A percentile compares a stretch with the other conserved stretches of the same genome.
Conservation (phyloP, 2,113 vertebrate genomes). For the Zootoca vivipara region DNA sequence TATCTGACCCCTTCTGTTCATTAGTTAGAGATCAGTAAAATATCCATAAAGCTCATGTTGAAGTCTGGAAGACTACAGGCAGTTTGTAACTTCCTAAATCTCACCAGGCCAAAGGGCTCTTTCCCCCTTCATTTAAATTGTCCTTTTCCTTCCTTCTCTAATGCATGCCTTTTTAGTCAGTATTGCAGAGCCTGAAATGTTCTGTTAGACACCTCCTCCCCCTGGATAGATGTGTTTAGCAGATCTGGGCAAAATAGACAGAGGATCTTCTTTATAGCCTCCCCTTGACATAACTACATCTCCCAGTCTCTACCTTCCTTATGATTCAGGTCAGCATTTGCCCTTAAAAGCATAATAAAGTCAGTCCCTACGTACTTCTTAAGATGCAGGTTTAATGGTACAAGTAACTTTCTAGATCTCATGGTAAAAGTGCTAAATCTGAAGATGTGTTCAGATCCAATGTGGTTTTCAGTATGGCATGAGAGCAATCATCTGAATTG, state of each 20-base stretch:
- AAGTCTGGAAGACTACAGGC: background rate
- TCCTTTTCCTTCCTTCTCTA: background rate
- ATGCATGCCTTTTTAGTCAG: background rate
- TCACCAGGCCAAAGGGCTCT: background rate
- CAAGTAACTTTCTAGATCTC: background rate
- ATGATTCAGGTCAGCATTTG: background rate
- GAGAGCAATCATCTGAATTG: too few species aligned
- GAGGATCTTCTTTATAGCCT: background rate
- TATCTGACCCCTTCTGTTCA: slow-evolving; percentile 23
- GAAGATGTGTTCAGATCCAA: background rate
- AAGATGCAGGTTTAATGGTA: background rate
- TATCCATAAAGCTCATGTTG: slow-evolving; percentile 18
- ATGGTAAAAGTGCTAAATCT: background rate
- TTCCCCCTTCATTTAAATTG: background rate
- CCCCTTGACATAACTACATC: background rate
- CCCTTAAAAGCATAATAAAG: background rate
- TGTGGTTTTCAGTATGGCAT: background rate
- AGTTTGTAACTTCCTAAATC: slow-evolving; percentile 17
- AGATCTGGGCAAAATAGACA: background rate
- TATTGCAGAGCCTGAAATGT: background rate
- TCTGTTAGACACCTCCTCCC: background rate
- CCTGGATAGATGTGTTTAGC: background rate
- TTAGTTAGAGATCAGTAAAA: slow-evolving; percentile 36
- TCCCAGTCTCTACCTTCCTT: background rate
- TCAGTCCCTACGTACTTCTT: background rate